Conservation (phyloP, 2,113 vertebrate genomes). For the Taurulus bubalis region DNA sequence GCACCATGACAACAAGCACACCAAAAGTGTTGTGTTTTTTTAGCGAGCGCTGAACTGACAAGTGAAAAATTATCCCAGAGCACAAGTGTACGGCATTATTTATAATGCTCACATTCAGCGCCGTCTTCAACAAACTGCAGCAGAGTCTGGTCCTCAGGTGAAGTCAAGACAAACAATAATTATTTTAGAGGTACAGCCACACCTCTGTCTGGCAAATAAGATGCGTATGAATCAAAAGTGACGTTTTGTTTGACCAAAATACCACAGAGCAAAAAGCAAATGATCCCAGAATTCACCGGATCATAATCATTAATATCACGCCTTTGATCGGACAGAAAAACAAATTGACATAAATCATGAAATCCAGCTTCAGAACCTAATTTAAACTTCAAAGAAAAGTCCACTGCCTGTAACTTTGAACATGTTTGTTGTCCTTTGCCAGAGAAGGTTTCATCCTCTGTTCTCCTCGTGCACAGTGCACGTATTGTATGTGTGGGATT, state of each 20-base stretch:
- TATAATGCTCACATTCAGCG: background rate
- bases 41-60: background rate
- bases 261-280: background rate
- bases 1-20: too few species aligned
- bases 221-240: conserved; percentile 18
- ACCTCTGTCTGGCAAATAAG: background rate
- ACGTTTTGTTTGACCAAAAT: fast-evolving
- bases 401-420: background rate
- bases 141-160: background rate
- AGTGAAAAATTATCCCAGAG: background rate
- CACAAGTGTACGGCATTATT: too few species aligned
- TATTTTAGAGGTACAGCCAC: background rate
- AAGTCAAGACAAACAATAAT: background rate
- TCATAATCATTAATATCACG: too few species aligned
- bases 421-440: conserved; percentile 13
- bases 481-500: conserved; percentile 62
- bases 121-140: background rate
- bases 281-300: too few species aligned
- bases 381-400: background rate
- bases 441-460: conserved; percentile 7
- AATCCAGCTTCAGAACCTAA: background rate
- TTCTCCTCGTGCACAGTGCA: background rate
- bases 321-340: background rate
- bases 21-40: too few species aligned
- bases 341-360: background rate